Percentiles rank a stretch among this genome's conserved stretches.
Conservation (phyloP, 2,113 vertebrate genomes). For the Sus scrofa region T2T-Sscrofa CM000824.6:215351501-215352000, state of each 20-base stretch:
- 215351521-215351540: not conserved
- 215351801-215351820: not conserved
- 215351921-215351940: not conserved
- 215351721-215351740: not conserved
- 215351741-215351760: not conserved
- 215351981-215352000: not conserved
- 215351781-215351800: not conserved
- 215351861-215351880: not conserved
- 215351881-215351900: not conserved
- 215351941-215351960: not conserved
- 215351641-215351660: not conserved
- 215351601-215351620: not conserved
- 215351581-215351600: not conserved
- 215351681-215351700: not conserved
- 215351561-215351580: not conserved
- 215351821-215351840: not conserved
- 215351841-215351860: not conserved
- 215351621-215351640: not conserved
- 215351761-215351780: not conserved
- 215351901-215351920: not conserved
- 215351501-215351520: not conserved
- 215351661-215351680: not conserved
- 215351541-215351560: not conserved
- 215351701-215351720: not conserved
- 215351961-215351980: not conserved